These are phyloP conservation scores for Megathymus violae DNA, from an alignment of 1,140 invertebrate species.

Conservation along the genomic window DNA sequence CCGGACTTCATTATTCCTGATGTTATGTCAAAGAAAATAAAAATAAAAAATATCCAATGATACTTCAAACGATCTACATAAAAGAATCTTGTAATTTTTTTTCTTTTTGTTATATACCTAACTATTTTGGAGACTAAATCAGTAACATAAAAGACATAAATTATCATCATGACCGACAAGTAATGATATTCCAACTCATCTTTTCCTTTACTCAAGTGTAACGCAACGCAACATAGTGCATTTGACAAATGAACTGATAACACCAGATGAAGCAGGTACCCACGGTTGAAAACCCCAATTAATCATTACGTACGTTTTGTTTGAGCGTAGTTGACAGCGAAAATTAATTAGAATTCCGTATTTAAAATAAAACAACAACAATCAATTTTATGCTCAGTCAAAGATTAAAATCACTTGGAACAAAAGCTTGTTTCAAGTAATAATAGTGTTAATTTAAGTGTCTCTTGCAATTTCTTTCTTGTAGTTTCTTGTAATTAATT, in stretches of 20 bases:
- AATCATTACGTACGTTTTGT: slow-evolving; percentile 77
- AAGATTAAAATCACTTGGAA: slow-evolving; percentile 47
- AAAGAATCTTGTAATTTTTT: no score
- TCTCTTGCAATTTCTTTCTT: no score
- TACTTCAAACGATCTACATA: no score
- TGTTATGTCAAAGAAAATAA: no score
- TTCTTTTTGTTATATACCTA: no score
- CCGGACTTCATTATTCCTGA: no score
- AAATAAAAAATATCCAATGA: no score
- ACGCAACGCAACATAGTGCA: slow-evolving; percentile 24
- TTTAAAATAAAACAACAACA: slow-evolving; percentile 66
- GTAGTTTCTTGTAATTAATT: no score
- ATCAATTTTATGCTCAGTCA: slow-evolving; percentile 65
- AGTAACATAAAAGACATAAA: no score
- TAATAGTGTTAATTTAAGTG: no score
- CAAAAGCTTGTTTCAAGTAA: no score
- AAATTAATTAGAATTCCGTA: slow-evolving; percentile 74
- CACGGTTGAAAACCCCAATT: slow-evolving; percentile 64
- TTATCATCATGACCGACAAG: neutral
- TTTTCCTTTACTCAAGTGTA: slow-evolving; percentile 22
- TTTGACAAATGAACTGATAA: slow-evolving; percentile 52
- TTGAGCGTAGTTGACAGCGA: slow-evolving; percentile 70
- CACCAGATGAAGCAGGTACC: slow-evolving; percentile 36
- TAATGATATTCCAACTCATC: slow-evolving; percentile 11
- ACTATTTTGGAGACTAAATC: no score